Percentiles rank a stretch among this genome's conserved stretches.
phyloP scores from a whole-genome alignment of 2,888 invertebrate genomes.

The Sisyra terminalis region DNA sequence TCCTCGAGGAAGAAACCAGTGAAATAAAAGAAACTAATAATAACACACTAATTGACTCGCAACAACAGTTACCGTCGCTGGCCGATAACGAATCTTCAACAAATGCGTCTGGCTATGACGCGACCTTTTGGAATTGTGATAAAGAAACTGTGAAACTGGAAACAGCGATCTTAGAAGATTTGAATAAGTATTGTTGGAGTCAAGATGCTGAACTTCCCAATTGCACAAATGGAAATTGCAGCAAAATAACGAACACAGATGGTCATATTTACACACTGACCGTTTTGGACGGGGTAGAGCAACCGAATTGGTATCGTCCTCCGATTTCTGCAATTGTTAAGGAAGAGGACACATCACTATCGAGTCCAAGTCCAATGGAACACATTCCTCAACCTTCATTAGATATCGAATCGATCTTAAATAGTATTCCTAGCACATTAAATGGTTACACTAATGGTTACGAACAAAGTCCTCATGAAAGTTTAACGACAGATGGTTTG shows the following conservation, averaged over 20 bases:
- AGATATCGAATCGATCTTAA: constrained; percentile 67
- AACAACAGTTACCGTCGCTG: constrained; percentile 23
- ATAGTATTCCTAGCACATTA: constrained; percentile 39
- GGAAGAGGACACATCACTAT: constrained; percentile 43
- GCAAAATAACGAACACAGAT: constrained; percentile 37
- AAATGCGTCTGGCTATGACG: constrained; percentile 22
- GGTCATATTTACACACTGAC: constrained; percentile 75
- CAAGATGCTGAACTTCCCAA: constrained; percentile 38
- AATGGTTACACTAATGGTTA: constrained; percentile 39
- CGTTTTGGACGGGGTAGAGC: constrained; percentile 61
- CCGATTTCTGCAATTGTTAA: constrained; percentile 43
- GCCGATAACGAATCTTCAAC: constrained; percentile 19
- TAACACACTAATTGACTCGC: constrained; percentile 26
- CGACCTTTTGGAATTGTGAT: constrained; percentile 48
- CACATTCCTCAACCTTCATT: constrained; percentile 38
- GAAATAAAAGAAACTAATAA: constrained; percentile 39
- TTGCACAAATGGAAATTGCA: constrained; percentile 27
- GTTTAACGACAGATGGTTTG: constrained; percentile 34
- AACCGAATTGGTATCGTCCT: constrained; percentile 32
- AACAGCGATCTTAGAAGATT: constrained; percentile 63
- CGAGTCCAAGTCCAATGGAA: constrained; percentile 40
- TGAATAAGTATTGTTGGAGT: constrained; percentile 72
- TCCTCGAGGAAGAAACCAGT: constrained; percentile 34
- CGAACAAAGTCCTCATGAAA: constrained; percentile 31
- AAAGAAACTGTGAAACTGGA: constrained; percentile 57